Conservation (phyloP, 2,888 invertebrate species). For the Nycteola revayana region DNA sequence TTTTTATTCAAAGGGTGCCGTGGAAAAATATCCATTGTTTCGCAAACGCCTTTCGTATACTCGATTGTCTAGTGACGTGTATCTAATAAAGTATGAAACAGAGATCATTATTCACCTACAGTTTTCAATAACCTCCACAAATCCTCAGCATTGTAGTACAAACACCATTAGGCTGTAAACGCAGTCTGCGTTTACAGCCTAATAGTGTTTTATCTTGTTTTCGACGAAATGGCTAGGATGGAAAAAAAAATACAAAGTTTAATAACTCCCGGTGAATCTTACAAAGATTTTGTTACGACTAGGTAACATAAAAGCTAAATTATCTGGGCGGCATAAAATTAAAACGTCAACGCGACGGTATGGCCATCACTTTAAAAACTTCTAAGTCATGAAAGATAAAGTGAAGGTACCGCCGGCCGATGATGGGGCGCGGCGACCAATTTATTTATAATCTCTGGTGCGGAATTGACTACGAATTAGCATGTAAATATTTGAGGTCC, state of each 20-base stretch:
- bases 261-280: conserved; percentile 38
- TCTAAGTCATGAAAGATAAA: conserved; percentile 74
- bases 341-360: conserved; percentile 58
- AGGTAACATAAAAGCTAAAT: conserved; percentile 60
- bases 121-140: conserved; percentile 1
- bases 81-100: too few species aligned
- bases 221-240: conserved; percentile 10
- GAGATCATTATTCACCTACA: too few species aligned
- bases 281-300: conserved; percentile 47
- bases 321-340: conserved; percentile 67
- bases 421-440: conserved; percentile 67
- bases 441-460: conserved; percentile 80
- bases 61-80: conserved; percentile 35
- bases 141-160: too few species aligned
- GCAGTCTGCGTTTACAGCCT: too few species aligned
- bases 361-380: conserved; percentile 65
- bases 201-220: conserved; percentile 21
- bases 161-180: conserved; percentile 10
- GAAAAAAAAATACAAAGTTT: conserved; percentile 35
- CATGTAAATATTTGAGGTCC: conserved; percentile 82
- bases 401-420: conserved; percentile 52
- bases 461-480: conserved; percentile 79
- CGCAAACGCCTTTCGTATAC: conserved; percentile 33
- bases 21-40: conserved; percentile 39
- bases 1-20: conserved; percentile 56